Percentiles rank a stretch among this genome's conserved stretches.
These are phyloP conservation scores for Girardinichthys multiradiatus DNA, from an alignment of 2,113 vertebrate genomes.

Conservation along the genomic window DNA sequence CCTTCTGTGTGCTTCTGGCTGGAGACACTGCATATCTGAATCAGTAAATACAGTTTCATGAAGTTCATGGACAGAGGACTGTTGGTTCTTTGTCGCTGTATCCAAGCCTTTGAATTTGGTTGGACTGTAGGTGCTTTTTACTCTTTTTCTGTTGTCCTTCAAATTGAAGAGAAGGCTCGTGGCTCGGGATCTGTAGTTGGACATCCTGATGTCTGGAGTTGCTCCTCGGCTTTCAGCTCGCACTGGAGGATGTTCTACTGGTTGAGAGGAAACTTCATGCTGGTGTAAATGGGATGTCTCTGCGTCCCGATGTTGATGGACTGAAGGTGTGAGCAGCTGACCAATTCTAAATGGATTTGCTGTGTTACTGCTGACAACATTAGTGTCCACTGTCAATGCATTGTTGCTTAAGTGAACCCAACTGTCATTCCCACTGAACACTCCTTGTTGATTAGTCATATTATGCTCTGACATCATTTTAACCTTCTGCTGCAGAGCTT, in stretches of 20 bases:
- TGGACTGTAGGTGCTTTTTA: constrained; percentile 92
- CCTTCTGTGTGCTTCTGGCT: constrained; percentile 32
- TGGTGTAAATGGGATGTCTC: constrained; percentile 65
- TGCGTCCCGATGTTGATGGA: constrained; percentile 77
- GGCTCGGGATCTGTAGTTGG: constrained; percentile 86
- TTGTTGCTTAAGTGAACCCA: constrained; percentile 15
- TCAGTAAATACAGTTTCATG: constrained; percentile 62
- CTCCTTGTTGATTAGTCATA: constrained; percentile 35
- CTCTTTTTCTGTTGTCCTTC: constrained; percentile 91
- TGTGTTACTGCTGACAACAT: constrained; percentile 32
- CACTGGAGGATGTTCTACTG: constrained; percentile 68
- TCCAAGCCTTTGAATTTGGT: constrained; percentile 80
- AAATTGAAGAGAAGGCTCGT: constrained; percentile 92
- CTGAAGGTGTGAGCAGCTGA: constrained; percentile 84
- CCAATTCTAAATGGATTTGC: constrained; percentile 85
- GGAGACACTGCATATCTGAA: constrained; percentile 38
- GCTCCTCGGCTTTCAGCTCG: constrained; percentile 71
- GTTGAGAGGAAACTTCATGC: constrained; percentile 62
- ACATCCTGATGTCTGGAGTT: constrained; percentile 69
- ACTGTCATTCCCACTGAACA: constrained; percentile 31
- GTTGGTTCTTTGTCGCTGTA: constrained; percentile 71
- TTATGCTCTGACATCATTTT: constrained; percentile 66
- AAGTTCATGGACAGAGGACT: constrained; percentile 67
- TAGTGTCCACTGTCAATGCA: constrained; percentile 12
- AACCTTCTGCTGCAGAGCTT: constrained; percentile 69